Conservation (phyloP, 2,888 invertebrate species). For the Labia minor region DNA sequence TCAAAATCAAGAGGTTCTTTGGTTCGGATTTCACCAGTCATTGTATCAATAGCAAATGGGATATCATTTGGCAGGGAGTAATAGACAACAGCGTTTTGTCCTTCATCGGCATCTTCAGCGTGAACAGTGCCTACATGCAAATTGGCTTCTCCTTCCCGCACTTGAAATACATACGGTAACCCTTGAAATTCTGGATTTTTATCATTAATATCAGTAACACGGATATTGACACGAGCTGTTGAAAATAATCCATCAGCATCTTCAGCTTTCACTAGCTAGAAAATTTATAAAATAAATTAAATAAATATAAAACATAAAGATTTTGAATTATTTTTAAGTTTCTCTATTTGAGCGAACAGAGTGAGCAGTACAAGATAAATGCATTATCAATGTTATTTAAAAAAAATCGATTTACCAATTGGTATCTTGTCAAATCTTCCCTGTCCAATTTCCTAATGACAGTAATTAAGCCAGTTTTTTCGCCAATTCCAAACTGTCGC, state of each 20-base stretch:
- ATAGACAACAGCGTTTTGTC: constrained; percentile 67
- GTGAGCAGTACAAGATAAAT: neutral
- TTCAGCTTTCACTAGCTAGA: constrained; percentile 68
- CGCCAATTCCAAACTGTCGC: constrained; percentile 76
- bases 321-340: neutral
- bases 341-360: neutral
- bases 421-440: constrained; percentile 79
- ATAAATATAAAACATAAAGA: too few species aligned
- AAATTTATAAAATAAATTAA: constrained; percentile 23
- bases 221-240: constrained; percentile 75
- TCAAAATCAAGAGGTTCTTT: constrained; percentile 70
- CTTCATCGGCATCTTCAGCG: constrained; percentile 77
- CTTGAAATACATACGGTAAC: constrained; percentile 68
- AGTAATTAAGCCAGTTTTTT: constrained; percentile 77
- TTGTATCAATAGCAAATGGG: constrained; percentile 67
- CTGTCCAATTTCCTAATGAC: constrained; percentile 75
- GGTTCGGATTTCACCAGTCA: constrained; percentile 67
- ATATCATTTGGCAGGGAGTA: constrained; percentile 69
- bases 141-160: constrained; percentile 57
- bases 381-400: constrained; percentile 22
- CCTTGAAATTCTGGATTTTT: constrained; percentile 82
- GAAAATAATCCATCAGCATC: constrained; percentile 73
- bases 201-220: constrained; percentile 84
- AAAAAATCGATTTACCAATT: constrained; percentile 68
- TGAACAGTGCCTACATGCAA: constrained; percentile 66